Evolutionary conservation across 2,113 vertebrate species (phyloP).

Genomic region (Edolisoma coerulescens): DNA sequence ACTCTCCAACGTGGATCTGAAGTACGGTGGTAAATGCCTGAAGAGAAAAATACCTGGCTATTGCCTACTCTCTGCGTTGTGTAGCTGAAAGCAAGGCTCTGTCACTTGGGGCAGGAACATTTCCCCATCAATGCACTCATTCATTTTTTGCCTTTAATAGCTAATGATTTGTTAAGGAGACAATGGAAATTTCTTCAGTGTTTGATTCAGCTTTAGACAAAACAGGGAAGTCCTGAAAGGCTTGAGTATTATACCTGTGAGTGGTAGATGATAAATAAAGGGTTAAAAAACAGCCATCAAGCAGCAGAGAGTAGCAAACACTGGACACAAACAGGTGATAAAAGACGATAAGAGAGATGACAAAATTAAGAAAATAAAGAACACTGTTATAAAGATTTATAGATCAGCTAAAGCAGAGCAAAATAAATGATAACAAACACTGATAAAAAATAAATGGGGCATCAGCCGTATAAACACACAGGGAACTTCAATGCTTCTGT

Average conservation of each 20-base stretch:
- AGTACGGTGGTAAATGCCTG: not conserved
- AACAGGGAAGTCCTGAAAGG: not conserved
- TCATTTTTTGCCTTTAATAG: not conserved
- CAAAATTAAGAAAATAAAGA: slow-evolving; percentile 71
- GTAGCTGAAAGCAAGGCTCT: not conserved
- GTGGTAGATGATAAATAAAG: not conserved
- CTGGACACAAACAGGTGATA: slow-evolving; percentile 70
- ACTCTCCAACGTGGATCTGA: not conserved
- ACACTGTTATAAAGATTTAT: slow-evolving; percentile 69
- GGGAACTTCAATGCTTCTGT: slow-evolving; percentile 73
- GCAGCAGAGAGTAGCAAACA: slow-evolving; percentile 31
- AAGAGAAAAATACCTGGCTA: not conserved
- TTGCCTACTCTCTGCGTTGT: not conserved
- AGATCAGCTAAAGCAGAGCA: slow-evolving; percentile 54
- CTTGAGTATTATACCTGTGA: not conserved
- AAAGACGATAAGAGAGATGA: slow-evolving; percentile 50
- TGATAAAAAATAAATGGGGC: slow-evolving; percentile 68
- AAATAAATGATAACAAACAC: slow-evolving; percentile 63
- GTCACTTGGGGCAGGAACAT: not conserved
- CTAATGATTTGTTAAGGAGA: not conserved
- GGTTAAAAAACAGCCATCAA: not conserved
- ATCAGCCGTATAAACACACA: slow-evolving; percentile 61
- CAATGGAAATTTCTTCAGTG: not conserved
- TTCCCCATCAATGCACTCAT: not conserved
- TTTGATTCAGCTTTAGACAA: not conserved